phyloP scores from a whole-genome alignment of 2,888 invertebrate species.

The Athripsodes cinereus region DNA sequence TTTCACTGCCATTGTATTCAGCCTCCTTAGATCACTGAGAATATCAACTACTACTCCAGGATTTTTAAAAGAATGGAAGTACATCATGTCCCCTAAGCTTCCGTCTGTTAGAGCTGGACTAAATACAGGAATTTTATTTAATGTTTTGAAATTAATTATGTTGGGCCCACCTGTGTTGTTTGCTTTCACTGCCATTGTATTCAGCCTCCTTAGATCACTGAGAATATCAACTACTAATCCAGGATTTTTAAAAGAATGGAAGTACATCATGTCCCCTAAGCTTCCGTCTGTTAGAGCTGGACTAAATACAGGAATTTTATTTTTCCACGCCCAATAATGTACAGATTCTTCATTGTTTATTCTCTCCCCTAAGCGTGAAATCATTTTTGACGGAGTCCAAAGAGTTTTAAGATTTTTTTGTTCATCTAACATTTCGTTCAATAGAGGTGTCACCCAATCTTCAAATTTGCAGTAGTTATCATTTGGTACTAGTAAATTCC shows the following conservation, averaged over 20 bases:
- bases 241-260: constrained; percentile 90
- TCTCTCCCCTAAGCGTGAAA: constrained; percentile 74
- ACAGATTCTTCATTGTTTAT: constrained; percentile 89
- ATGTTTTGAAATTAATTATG: too few species aligned
- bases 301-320: constrained; percentile 95
- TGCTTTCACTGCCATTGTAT: constrained; percentile 91
- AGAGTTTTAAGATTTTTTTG: constrained; percentile 66
- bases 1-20: too few species aligned
- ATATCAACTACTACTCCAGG: too few species aligned
- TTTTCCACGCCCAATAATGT: constrained; percentile 94
- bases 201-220: constrained; percentile 82
- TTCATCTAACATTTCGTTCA: constrained; percentile 85
- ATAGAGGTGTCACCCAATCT: constrained; percentile 91
- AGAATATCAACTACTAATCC: constrained; percentile 91
- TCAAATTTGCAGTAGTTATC: constrained; percentile 97
- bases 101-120: too few species aligned
- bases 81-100: too few species aligned
- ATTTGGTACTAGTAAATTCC: constrained; percentile 93
- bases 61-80: too few species aligned
- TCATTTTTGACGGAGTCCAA: constrained; percentile 92
- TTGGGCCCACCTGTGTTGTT: constrained; percentile 64
- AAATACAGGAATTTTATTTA: too few species aligned
- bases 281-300: constrained; percentile 98
- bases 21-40: too few species aligned
- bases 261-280: constrained; percentile 98